phyloP scores from a whole-genome alignment of 2,888 invertebrate species.

The Ischnura elegans region DNA sequence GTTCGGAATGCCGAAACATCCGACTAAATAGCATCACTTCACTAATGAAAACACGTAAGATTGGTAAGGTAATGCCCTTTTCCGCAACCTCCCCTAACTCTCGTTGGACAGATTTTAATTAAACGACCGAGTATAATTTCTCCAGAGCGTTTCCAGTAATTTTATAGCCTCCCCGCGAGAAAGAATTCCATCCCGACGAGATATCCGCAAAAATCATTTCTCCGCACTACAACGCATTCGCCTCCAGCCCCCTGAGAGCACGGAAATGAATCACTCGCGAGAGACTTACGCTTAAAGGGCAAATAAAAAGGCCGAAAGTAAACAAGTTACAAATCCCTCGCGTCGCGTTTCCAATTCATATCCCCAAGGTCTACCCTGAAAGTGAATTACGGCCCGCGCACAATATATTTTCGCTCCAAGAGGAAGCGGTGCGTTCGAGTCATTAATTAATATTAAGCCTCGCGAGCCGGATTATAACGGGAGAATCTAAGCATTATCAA shows the following conservation, averaged over 20 bases:
- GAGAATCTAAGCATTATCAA: constrained; percentile 20
- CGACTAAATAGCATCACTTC: neutral
- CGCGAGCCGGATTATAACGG: constrained; percentile 28
- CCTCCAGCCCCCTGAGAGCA: neutral
- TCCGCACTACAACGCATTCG: neutral
- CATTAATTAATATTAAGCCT: constrained; percentile 33
- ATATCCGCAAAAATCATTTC: neutral
- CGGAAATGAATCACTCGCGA: neutral
- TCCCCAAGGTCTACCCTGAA: neutral
- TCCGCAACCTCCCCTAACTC: neutral
- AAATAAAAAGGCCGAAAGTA: constrained; percentile 27
- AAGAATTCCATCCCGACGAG: neutral
- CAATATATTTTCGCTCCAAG: constrained; percentile 1
- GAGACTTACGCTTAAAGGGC: neutral
- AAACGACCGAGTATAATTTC: neutral
- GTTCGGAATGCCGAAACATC: neutral
- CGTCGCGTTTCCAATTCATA: neutral
- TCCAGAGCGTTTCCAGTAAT: neutral
- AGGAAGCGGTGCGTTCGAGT: neutral
- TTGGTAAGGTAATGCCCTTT: neutral
- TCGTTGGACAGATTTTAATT: neutral
- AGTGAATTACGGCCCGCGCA: neutral
- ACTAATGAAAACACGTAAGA: neutral
- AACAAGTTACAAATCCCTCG: constrained; percentile 35
- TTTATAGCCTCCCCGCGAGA: neutral